A percentile compares a stretch with the other conserved stretches of the same genome.
Conservation (phyloP, 2,888 invertebrate species). For the Phasia obesa region DNA sequence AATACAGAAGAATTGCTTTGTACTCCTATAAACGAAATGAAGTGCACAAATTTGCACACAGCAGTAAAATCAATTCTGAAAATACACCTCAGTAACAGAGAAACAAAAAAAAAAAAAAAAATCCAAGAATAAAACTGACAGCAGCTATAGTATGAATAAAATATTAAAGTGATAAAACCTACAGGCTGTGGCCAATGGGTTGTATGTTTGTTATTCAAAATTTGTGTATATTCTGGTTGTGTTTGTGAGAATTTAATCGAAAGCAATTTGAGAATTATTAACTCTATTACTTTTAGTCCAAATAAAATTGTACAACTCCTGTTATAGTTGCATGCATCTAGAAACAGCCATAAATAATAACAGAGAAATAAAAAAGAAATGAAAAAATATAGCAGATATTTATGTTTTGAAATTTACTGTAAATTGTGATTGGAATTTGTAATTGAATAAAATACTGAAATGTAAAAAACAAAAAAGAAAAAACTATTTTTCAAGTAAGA, state of each 20-base stretch:
- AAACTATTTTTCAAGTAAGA: neutral
- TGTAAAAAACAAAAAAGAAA: slow-evolving; percentile 9
- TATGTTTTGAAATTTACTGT: slow-evolving; percentile 60
- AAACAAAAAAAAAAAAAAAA: slow-evolving; percentile 1
- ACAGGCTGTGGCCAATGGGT: slow-evolving; percentile 20
- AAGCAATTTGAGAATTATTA: neutral
- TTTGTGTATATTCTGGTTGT: neutral
- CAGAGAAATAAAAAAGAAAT: slow-evolving; percentile 3
- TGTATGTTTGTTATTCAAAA: neutral
- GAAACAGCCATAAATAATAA: slow-evolving; percentile 60
- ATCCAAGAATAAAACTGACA: slow-evolving; percentile 16
- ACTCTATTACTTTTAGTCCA: neutral
- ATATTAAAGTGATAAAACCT: slow-evolving; percentile 18
- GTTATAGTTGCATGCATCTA: slow-evolving; percentile 37
- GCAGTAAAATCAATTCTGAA: slow-evolving; percentile 54
- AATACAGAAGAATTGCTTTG: slow-evolving; percentile 34
- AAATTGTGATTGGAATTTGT: slow-evolving; percentile 66
- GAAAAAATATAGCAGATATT: slow-evolving; percentile 40
- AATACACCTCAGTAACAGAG: slow-evolving; percentile 37
- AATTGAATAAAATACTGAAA: slow-evolving; percentile 53
- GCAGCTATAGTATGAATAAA: slow-evolving; percentile 47
- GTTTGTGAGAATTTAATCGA: neutral
- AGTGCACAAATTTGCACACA: slow-evolving; percentile 54
- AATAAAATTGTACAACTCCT: slow-evolving; percentile 10
- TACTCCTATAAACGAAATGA: slow-evolving; percentile 41